Percentiles rank a stretch among this genome's conserved stretches.
These are phyloP conservation scores for Sthenelais limicola DNA, from an alignment of 2,888 invertebrate genomes.

Conservation along the genomic window DNA sequence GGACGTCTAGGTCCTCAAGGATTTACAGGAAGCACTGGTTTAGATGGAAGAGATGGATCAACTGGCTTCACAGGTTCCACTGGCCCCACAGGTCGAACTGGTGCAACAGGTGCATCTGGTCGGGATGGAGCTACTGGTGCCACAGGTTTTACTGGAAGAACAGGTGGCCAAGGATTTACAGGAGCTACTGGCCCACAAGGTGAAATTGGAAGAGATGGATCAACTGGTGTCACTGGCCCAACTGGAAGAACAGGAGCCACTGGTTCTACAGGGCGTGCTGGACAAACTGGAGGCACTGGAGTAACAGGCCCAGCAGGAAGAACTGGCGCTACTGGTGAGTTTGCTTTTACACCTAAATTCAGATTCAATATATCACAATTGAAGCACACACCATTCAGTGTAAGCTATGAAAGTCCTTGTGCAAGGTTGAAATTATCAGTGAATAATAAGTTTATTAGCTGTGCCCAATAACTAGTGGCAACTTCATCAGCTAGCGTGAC, in stretches of 20 bases:
- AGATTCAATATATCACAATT: no score
- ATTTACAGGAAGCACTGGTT: conserved; percentile 40
- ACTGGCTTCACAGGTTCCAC: conserved; percentile 39
- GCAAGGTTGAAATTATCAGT: conserved; percentile 42
- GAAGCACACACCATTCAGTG: no score
- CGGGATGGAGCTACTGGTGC: conserved; percentile 39
- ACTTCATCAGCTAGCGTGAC: conserved; percentile 11
- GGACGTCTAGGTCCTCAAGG: conserved; percentile 40
- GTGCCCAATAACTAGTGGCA: conserved; percentile 9
- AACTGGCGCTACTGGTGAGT: conserved; percentile 39
- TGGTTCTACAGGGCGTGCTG: conserved; percentile 17
- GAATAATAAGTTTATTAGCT: background rate
- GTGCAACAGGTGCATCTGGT: conserved; percentile 32
- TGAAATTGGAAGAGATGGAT: conserved; percentile 35
- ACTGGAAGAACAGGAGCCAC: conserved; percentile 30
- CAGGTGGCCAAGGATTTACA: conserved; percentile 33
- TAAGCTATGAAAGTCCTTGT: conserved; percentile 32
- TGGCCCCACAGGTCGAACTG: conserved; percentile 28
- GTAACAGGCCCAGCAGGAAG: conserved; percentile 40
- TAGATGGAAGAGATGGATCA: conserved; percentile 41
- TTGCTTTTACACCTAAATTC: no score
- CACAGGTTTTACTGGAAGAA: conserved; percentile 31
- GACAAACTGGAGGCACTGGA: conserved; percentile 36
- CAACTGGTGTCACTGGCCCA: conserved; percentile 34
- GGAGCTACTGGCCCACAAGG: conserved; percentile 41